Base-by-base conservation (phyloP, 2,797 vertebrate species). In the Galagoides demidoff region DNA sequence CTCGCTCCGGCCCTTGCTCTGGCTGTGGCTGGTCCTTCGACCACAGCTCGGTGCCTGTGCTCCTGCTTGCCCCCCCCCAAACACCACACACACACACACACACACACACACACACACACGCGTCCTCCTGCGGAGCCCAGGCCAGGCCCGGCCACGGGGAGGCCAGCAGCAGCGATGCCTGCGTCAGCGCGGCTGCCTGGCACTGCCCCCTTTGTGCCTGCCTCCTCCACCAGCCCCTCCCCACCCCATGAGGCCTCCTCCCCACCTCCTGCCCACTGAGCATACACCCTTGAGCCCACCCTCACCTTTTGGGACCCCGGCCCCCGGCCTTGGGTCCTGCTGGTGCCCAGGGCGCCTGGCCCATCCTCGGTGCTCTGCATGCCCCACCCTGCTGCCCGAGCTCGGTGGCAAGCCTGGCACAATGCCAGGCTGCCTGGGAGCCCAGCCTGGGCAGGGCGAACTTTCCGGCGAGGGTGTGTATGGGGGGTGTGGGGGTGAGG, bases 361-460 rank as follows among this genome's bases (percentile, higher is more conserved):
- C 97, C 92, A 83, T 97, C 96, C 95, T 97, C 95, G 20, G 89
- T 49, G 85, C 94, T 96, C 97, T 77, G 92, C 7, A 83, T 55
- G 89, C 96, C 97, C 97, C 97, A 97, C 97, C 97, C 96, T 20
- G 85, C 95, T 93, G 97, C 97, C 97, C 90, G 92, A 89, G 90
- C 94, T 90, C 85, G 13, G 96, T 90, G 74, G 97, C 85, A 94
- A 97, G 96, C 96, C 97, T 97, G 97, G 97, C 97, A 86, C 39
- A 0, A 37, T 52, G 97, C 97, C 97, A 97, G 96, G 74, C 97
- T 92, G 97, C 97, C 95, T 95, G 97, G 95, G 97, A 96, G 97
- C 97, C 96, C 85, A 63, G 96, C 97, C 94, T n/a, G 82, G 90
- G 97, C 92, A 89, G 73, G 96, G 96, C 68, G 91, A 96, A 96